Base-by-base conservation (phyloP, 2,797 vertebrate genomes). In the Rhadinocentrus ornatus region DNA sequence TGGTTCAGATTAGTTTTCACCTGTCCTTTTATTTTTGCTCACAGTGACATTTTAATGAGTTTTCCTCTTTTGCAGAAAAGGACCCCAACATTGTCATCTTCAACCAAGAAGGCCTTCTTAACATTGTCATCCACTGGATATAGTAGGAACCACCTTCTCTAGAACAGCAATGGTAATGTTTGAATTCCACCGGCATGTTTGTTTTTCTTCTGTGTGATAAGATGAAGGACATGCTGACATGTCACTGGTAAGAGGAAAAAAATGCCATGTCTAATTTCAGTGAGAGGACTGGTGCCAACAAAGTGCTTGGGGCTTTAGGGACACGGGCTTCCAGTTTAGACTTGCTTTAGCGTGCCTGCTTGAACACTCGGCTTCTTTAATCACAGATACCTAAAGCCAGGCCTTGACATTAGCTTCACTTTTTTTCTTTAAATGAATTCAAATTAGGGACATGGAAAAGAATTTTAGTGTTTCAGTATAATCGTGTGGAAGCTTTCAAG, bases 121-220 rank as follows among this genome's bases (percentile, higher is more conserved):
- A 75, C 41, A 20, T 67, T 18, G 58, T 20, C 55, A 65, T 44
- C 77, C 77, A 48, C 69, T 62, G 81, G 75, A 80, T 60, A 71
- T 1, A 73, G 64, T 50, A 62, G 70, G 66, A 53, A 6, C 24
- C 71, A 41, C 73, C 20, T 44, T 61, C 65, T 78, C 53, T 4
- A 48, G 22, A 81, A 34, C 71, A 73, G 69, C 58, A 73, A 93
- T 93, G 91, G 91, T 93, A 90, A 84, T 22, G 9, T 15, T 64
- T 64, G 29, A 2, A 27, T 34, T 69, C 44, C 35, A 71, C 6
- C 48, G 9, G 37, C 0, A 1, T 32, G 22, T 67, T 34, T 53
- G 46, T 18, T 46, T 6, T 46, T n/a, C 18, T n/a, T n/a, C 44
- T 20, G 18, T 57, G 13, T 53, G 8, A 8, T 26, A 15, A 54